A percentile compares a stretch with the other conserved stretches of the same genome.
These are phyloP conservation scores for Cinclus cinclus DNA, from an alignment of 2,113 vertebrate species.

Conservation along the genomic window DNA sequence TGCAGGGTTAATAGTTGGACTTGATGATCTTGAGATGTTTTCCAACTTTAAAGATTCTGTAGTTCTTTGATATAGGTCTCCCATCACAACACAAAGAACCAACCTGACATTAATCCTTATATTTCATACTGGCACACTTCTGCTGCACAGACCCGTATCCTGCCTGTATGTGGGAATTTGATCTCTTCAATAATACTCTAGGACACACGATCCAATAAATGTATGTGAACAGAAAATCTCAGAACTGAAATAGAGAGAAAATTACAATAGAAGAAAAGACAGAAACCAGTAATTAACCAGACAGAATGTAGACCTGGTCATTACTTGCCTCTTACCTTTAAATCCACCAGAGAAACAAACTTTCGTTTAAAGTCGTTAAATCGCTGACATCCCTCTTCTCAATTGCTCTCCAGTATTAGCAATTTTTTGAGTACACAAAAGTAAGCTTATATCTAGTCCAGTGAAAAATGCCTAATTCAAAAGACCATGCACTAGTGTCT, in stretches of 20 bases:
- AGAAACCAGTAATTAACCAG: background rate
- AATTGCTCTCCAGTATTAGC: background rate
- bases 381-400: background rate
- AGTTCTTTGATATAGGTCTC: background rate
- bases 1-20: background rate
- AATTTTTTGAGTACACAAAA: background rate
- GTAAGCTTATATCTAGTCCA: background rate
- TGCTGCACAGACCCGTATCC: background rate
- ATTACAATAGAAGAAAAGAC: background rate
- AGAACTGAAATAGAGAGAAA: background rate
- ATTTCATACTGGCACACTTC: fast-evolving
- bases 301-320: fast-evolving
- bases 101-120: no score
- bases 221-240: background rate
- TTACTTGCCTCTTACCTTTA: background rate
- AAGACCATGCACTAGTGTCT: background rate
- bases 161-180: no score
- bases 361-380: background rate
- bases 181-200: fast-evolving
- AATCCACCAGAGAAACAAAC: background rate
- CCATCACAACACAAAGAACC: no score
- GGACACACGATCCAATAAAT: background rate
- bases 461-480: background rate
- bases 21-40: background rate
- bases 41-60: background rate